Evolutionary conservation across 2,888 invertebrate genomes (phyloP).

Genomic region (Metellina segmentata): DNA sequence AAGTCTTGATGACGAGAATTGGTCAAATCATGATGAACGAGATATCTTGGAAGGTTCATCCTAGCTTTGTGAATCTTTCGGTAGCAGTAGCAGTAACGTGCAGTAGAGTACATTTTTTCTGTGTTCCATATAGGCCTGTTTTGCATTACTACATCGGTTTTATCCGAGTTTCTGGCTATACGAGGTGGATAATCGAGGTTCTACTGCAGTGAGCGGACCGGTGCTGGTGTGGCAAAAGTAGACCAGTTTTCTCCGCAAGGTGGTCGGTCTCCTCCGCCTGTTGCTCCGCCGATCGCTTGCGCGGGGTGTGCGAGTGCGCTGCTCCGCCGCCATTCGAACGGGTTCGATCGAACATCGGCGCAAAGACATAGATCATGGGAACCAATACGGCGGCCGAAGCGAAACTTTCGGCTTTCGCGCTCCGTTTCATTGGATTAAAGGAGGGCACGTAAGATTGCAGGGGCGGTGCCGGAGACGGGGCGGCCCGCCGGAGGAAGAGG

Average conservation of each 20-base stretch:
- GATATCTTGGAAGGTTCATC: too few relatives aligned
- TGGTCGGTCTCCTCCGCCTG: conserved; percentile 14
- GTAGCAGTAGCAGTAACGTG: too few relatives aligned
- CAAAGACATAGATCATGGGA: conserved; percentile 69
- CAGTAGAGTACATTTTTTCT: too few relatives aligned
- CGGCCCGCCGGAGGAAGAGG: conserved; percentile 52
- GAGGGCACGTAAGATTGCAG: conserved; percentile 39
- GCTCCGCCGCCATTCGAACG: conserved; percentile 49
- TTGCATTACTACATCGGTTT: too few relatives aligned
- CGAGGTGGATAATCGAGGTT: too few relatives aligned
- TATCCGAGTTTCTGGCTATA: too few relatives aligned
- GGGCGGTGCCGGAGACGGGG: conserved; percentile 54
- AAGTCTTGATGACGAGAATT: too few relatives aligned
- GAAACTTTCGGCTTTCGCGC: conserved; percentile 55
- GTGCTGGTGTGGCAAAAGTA: neutral
- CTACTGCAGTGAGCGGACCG: too few relatives aligned
- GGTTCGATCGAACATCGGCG: conserved; percentile 67
- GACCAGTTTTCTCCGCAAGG: conserved; percentile 25
- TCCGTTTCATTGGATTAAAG: conserved; percentile 60
- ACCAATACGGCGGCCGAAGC: conserved; percentile 52
- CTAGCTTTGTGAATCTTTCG: too few relatives aligned
- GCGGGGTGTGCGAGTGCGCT: conserved; percentile 35
- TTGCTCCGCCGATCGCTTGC: conserved; percentile 43
- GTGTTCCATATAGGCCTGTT: too few relatives aligned
- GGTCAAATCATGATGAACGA: too few relatives aligned